These are phyloP conservation scores for Xestia rhomboidea DNA, from an alignment of 2,888 invertebrate genomes.

Conservation along the genomic window DNA sequence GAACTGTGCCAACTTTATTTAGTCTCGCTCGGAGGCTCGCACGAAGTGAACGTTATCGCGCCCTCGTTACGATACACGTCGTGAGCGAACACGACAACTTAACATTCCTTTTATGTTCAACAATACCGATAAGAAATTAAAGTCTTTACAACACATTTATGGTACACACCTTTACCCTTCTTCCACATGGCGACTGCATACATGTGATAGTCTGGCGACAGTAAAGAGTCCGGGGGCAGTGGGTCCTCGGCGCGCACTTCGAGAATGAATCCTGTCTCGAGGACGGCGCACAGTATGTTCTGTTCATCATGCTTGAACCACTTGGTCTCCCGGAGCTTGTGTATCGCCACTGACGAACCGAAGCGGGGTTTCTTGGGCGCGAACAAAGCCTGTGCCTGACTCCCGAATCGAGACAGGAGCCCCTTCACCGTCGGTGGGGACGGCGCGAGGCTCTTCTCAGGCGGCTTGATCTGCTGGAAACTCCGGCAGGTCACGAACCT, in stretches of 20 bases:
- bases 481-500: constrained; percentile 91
- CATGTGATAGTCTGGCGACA: constrained; percentile 90
- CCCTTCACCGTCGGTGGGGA: constrained; percentile 88
- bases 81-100: constrained; percentile 57
- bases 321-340: constrained; percentile 93
- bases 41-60: constrained; percentile 74
- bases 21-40: constrained; percentile 75
- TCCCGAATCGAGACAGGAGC: constrained; percentile 89
- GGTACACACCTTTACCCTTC: constrained; percentile 92
- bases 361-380: constrained; percentile 90
- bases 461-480: constrained; percentile 90
- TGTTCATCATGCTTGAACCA: constrained; percentile 94
- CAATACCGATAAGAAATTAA: constrained; percentile 39
- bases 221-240: constrained; percentile 84
- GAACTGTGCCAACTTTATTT: constrained; percentile 78
- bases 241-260: constrained; percentile 91
- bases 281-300: constrained; percentile 93
- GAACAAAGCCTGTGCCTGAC: constrained; percentile 89
- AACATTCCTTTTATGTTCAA: constrained; percentile 40
- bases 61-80: constrained; percentile 67
- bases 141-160: constrained; percentile 20
- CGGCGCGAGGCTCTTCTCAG: constrained; percentile 89
- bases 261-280: constrained; percentile 93
- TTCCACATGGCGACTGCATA: constrained; percentile 94
- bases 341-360: constrained; percentile 93